Percentiles rank a stretch among this genome's conserved stretches.
phyloP scores from a whole-genome alignment of 1,140 invertebrate species.

The Vanessa tameamea region DNA sequence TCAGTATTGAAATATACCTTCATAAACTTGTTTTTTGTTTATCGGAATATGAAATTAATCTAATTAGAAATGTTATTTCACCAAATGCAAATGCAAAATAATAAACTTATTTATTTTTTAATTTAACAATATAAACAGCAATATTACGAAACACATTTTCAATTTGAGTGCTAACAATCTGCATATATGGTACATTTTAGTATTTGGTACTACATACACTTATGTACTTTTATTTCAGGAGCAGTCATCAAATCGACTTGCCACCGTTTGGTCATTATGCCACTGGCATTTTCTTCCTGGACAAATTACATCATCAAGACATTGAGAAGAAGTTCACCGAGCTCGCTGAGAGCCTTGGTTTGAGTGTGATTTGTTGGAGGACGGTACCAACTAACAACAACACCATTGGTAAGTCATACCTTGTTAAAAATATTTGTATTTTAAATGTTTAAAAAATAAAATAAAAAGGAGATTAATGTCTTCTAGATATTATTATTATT shows the following conservation, averaged over 20 bases:
- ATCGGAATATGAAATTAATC: too few relatives aligned
- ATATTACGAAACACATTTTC: too few relatives aligned
- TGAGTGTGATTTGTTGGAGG: conserved; percentile 94
- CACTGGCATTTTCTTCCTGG: conserved; percentile 97
- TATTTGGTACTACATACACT: background rate
- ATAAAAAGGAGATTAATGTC: background rate
- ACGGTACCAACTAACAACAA: conserved; percentile 93
- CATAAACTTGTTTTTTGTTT: too few relatives aligned
- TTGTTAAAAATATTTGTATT: background rate
- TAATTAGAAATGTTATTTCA: too few relatives aligned
- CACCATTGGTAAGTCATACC: conserved; percentile 85
- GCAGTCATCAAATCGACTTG: conserved; percentile 88
- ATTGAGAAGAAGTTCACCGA: conserved; percentile 90
- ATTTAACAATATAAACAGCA: too few relatives aligned
- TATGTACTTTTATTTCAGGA: conserved; percentile 74
- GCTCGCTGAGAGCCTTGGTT: conserved; percentile 89
- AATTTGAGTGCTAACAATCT: too few relatives aligned
- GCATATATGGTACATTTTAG: too few relatives aligned
- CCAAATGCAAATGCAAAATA: too few relatives aligned
- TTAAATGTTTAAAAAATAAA: background rate
- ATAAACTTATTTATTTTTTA: too few relatives aligned
- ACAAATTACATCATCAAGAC: conserved; percentile 89
- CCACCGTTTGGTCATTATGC: conserved; percentile 95
- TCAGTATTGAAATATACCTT: too few relatives aligned
- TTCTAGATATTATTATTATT: too few relatives aligned